A percentile compares a stretch with the other conserved stretches of the same genome.
phyloP scores from a whole-genome alignment of 2,797 vertebrate genomes.

The Triplophysa yarkandensis region DNA sequence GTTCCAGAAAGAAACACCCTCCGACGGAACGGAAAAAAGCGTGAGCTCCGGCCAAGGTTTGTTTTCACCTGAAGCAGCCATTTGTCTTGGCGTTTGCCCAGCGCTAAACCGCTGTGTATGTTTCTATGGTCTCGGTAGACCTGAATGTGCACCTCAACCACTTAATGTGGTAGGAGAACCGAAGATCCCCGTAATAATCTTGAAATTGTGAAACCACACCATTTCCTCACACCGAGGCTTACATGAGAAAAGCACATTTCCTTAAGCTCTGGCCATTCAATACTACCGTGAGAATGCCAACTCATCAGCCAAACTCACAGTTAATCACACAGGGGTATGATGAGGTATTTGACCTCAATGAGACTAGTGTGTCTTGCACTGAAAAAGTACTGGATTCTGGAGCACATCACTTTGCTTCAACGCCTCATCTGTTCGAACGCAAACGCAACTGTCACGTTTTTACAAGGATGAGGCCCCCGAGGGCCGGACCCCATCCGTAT shows the following conservation, averaged over 20 bases:
- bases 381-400: constrained; percentile 15
- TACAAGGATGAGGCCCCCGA: constrained; percentile 12
- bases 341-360: constrained; percentile 35
- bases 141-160: constrained; percentile 77
- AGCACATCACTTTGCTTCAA: constrained; percentile 19
- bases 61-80: constrained; percentile 82
- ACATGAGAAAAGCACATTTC: constrained; percentile 52
- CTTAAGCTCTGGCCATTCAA: constrained; percentile 54
- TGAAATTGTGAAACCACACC: constrained; percentile 79
- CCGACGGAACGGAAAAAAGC: constrained; percentile 56
- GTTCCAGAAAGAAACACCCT: constrained; percentile 58
- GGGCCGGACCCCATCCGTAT: constrained; percentile 41
- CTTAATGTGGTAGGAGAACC: constrained; percentile 73
- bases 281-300: constrained; percentile 40
- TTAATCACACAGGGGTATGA: constrained; percentile 31
- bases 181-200: constrained; percentile 78
- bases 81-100: constrained; percentile 80
- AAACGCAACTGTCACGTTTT: neutral
- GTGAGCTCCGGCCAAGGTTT: constrained; percentile 70
- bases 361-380: constrained; percentile 23
- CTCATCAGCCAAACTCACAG: constrained; percentile 31
- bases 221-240: constrained; percentile 69
- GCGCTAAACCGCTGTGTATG: constrained; percentile 79
- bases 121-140: constrained; percentile 78
- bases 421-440: neutral